A percentile compares a stretch with the other conserved stretches of the same genome.
Conservation (phyloP, 2,888 invertebrate genomes). For the Chrysolina haemoptera region DNA sequence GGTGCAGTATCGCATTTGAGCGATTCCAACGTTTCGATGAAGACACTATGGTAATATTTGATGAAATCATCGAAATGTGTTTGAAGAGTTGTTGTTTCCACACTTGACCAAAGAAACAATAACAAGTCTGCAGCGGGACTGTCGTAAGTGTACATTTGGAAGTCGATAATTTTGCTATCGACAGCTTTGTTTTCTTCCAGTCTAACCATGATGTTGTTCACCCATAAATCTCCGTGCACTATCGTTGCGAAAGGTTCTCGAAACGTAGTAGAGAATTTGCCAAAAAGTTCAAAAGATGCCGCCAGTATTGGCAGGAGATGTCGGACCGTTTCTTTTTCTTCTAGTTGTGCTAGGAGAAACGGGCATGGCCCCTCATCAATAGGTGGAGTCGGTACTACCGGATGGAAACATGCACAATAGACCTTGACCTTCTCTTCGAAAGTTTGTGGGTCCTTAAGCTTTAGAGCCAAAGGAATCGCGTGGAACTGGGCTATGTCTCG, state of each 20-base stretch:
- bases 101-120: constrained; percentile 57
- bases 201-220: constrained; percentile 74
- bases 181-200: constrained; percentile 54
- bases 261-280: background rate
- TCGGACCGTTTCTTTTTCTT: constrained; percentile 19
- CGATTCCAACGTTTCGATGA: constrained; percentile 31
- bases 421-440: constrained; percentile 59
- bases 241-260: constrained; percentile 71
- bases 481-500: constrained; percentile 71
- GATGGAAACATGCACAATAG: no score
- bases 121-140: constrained; percentile 54
- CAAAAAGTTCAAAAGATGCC: constrained; percentile 20
- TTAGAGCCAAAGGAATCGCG: constrained; percentile 71
- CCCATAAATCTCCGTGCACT: constrained; percentile 74
- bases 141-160: constrained; percentile 53
- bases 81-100: constrained; percentile 36
- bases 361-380: background rate
- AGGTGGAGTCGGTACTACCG: background rate
- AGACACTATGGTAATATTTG: constrained; percentile 30
- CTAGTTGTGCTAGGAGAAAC: background rate
- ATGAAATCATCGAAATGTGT: constrained; percentile 30
- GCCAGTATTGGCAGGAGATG: constrained; percentile 25
- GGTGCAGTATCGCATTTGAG: constrained; percentile 24
- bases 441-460: constrained; percentile 65
- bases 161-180: constrained; percentile 56